These are phyloP conservation scores for Echinarachnius parma DNA, from an alignment of 53 echinoderm and acorn worm species.

Conservation along the genomic window DNA sequence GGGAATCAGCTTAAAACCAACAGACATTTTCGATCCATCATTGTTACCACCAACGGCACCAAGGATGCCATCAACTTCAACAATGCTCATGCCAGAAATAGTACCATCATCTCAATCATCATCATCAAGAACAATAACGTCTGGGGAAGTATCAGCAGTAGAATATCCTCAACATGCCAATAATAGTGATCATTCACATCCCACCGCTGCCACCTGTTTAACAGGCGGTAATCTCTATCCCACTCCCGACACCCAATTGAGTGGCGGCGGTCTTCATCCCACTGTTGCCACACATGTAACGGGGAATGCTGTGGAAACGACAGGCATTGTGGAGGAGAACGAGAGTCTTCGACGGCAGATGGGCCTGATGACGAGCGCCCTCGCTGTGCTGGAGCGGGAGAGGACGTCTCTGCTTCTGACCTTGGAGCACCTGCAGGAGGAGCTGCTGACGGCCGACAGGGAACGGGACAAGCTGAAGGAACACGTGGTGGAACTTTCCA, in stretches of 20 bases:
- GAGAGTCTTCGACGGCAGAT: slow-evolving; percentile 50
- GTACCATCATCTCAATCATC: too few relatives aligned
- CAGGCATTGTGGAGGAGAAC: slow-evolving; percentile 56
- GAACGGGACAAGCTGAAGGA: slow-evolving; percentile 59
- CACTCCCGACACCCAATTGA: background rate
- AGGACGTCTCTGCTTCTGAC: slow-evolving; percentile 76
- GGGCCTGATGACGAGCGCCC: slow-evolving; percentile 66
- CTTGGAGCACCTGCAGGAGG: slow-evolving; percentile 88
- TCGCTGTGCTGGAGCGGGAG: slow-evolving; percentile 83
- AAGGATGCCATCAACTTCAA: too few relatives aligned
- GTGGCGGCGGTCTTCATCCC: background rate
- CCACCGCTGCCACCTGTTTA: background rate
- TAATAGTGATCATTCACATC: too few relatives aligned
- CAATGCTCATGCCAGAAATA: background rate
- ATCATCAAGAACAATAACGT: too few relatives aligned
- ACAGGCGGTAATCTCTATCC: background rate
- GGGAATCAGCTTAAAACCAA: slow-evolving; percentile 36
- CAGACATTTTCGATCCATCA: slow-evolving; percentile 10
- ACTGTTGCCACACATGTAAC: background rate
- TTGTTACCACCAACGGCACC: background rate
- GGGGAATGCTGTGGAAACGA: background rate
- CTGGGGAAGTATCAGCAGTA: too few relatives aligned
- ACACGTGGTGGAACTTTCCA: slow-evolving; percentile 56
- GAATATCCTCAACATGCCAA: too few relatives aligned
- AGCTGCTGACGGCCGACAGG: slow-evolving; percentile 78